Conservation (phyloP, 2,888 invertebrate species). For the Hoplodrina blanda region DNA sequence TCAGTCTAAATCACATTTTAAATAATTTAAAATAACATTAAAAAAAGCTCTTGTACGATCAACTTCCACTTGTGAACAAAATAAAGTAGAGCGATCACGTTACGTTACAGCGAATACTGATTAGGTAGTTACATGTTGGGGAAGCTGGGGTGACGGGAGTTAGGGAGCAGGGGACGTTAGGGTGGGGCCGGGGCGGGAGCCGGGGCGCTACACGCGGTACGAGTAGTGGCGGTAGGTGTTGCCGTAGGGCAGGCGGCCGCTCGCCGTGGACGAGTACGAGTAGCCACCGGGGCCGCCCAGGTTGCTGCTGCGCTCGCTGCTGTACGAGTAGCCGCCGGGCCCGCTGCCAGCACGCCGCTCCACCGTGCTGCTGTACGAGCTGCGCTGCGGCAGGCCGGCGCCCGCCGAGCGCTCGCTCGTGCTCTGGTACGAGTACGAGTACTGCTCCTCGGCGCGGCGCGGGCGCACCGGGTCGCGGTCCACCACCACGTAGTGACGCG, state of each 20-base stretch:
- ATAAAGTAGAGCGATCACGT: conserved; percentile 87
- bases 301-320: conserved; percentile 93
- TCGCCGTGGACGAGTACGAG: conserved; percentile 94
- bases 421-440: conserved; percentile 95
- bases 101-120: conserved; percentile 88
- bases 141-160: conserved; percentile 68
- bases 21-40: conserved; percentile 81
- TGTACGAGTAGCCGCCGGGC: conserved; percentile 94
- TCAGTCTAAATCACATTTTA: conserved; percentile 87
- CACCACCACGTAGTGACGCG: conserved; percentile 96
- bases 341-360: conserved; percentile 93
- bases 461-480: conserved; percentile 93
- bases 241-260: conserved; percentile 96
- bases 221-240: conserved; percentile 96
- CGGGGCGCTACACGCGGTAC: conserved; percentile 94
- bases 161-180: conserved; percentile 59
- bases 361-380: conserved; percentile 92
- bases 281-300: conserved; percentile 95
- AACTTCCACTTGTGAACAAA: conserved; percentile 81
- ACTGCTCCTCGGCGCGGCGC: conserved; percentile 94
- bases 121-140: conserved; percentile 75
- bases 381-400: conserved; percentile 90
- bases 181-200: conserved; percentile 70
- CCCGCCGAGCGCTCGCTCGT: conserved; percentile 89
- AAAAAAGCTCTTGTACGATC: conserved; percentile 78